Evolutionary conservation across 92 coral and sea anemone species (phyloP).

Genomic region (Heliopora coerulea): DNA sequence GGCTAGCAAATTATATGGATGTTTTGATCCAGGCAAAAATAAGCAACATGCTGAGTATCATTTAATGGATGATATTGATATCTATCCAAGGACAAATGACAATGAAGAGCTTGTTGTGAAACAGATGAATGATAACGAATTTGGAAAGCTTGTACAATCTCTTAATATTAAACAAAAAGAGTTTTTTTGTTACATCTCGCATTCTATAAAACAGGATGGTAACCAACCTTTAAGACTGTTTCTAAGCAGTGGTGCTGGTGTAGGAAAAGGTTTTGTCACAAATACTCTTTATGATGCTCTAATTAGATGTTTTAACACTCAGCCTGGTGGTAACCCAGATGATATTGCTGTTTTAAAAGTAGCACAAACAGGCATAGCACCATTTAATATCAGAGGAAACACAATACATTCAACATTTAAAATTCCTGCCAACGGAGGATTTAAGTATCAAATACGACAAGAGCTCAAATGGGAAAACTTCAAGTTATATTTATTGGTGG

Average conservation of each 20-base stretch:
- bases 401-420: constrained; percentile 49
- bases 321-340: constrained; percentile 56
- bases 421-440: constrained; percentile 55
- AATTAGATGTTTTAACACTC: constrained; percentile 47
- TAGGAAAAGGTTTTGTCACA: constrained; percentile 54
- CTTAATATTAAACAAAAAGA: constrained; percentile 50
- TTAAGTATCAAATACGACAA: constrained; percentile 44
- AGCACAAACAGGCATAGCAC: constrained; percentile 65
- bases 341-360: constrained; percentile 54
- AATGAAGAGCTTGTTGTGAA: constrained; percentile 43
- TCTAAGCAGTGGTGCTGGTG: constrained; percentile 65
- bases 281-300: constrained; percentile 62
- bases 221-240: constrained; percentile 47
- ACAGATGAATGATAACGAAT: constrained; percentile 33
- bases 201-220: constrained; percentile 49
- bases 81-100: constrained; percentile 48
- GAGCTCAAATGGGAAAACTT: constrained; percentile 44
- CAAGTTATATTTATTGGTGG: constrained; percentile 48
- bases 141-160: constrained; percentile 43
- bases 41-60: constrained; percentile 63
- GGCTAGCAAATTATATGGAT: constrained; percentile 62
- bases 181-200: constrained; percentile 53
- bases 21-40: constrained; percentile 63
- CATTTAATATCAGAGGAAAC: constrained; percentile 50
- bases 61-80: constrained; percentile 60